Evolutionary conservation across 2,113 vertebrate species (phyloP).

Genomic region (Panthera uncia): DNA sequence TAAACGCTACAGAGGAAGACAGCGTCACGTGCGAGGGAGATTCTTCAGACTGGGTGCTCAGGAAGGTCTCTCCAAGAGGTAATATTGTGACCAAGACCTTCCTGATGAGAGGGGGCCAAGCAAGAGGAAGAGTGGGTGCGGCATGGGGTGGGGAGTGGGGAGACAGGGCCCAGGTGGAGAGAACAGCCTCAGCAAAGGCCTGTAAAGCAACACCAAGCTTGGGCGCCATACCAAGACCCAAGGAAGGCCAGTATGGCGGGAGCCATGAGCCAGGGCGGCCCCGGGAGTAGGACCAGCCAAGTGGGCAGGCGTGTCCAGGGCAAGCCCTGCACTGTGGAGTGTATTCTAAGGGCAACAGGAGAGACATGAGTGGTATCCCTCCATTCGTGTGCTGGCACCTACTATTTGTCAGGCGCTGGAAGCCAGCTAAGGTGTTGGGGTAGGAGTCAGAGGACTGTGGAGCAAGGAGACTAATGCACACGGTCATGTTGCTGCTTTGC

Average conservation of each 20-base stretch:
- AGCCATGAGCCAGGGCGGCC: rapidly evolving
- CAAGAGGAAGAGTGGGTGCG: neutral
- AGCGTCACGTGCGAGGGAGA: rapidly evolving
- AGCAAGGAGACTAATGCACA: neutral
- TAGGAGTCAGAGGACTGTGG: neutral
- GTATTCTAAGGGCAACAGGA: neutral
- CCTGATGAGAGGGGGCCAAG: neutral
- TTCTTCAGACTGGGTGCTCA: neutral
- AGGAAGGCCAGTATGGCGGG: neutral
- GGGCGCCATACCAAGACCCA: neutral
- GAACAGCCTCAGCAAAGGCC: neutral
- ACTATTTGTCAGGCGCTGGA: rapidly evolving
- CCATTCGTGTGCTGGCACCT: neutral
- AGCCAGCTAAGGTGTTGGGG: neutral
- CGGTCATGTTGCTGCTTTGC: rapidly evolving
- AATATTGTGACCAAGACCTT: neutral
- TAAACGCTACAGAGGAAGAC: neutral
- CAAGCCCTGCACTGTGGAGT: neutral
- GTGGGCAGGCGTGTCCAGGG: neutral
- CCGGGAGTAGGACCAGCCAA: rapidly evolving
- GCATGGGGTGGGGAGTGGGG: rapidly evolving
- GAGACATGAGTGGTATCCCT: neutral
- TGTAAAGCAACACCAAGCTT: neutral
- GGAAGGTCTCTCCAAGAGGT: neutral
- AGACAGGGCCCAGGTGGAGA: neutral